phyloP scores from a whole-genome alignment of 2,113 vertebrate species.

The Chionomys nivalis region DNA sequence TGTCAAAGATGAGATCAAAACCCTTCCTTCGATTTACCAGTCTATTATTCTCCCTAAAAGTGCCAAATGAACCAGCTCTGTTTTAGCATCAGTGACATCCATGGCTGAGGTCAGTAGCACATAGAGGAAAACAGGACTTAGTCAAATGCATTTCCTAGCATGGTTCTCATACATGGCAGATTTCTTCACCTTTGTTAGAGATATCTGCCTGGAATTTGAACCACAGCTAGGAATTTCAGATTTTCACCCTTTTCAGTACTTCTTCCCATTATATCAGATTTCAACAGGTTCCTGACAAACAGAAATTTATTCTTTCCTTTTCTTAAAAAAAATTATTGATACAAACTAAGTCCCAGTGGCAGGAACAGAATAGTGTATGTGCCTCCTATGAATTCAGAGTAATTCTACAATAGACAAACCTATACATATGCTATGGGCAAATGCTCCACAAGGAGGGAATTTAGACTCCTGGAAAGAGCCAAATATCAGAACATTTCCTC shows the following conservation, averaged over 20 bases:
- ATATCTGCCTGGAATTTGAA: slow-evolving; percentile 33
- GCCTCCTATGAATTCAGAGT: not conserved
- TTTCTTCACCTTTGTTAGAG: not conserved
- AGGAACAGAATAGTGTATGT: not conserved
- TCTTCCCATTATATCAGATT: not conserved
- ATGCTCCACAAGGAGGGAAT: slow-evolving; percentile 25
- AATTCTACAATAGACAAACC: slow-evolving; percentile 56
- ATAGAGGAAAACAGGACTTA: slow-evolving; percentile 7
- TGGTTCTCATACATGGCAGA: not conserved
- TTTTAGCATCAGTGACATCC: not conserved
- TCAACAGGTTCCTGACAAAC: not conserved
- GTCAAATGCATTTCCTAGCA: not conserved
- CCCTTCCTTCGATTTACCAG: not conserved
- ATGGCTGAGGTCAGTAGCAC: not conserved
- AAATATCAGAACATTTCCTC: slow-evolving; percentile 12
- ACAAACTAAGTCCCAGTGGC: not conserved
- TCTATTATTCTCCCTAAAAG: not conserved
- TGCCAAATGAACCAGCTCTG: not conserved
- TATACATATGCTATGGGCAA: not conserved
- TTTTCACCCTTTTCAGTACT: not conserved
- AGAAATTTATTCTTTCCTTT: not conserved
- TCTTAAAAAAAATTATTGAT: slow-evolving; percentile 20
- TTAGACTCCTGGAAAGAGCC: not conserved
- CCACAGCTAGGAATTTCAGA: not conserved
- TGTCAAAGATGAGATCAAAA: slow-evolving; percentile 14